phyloP scores from a whole-genome alignment of 2,113 vertebrate genomes.

The Psammodynastes pulverulentus region DNA sequence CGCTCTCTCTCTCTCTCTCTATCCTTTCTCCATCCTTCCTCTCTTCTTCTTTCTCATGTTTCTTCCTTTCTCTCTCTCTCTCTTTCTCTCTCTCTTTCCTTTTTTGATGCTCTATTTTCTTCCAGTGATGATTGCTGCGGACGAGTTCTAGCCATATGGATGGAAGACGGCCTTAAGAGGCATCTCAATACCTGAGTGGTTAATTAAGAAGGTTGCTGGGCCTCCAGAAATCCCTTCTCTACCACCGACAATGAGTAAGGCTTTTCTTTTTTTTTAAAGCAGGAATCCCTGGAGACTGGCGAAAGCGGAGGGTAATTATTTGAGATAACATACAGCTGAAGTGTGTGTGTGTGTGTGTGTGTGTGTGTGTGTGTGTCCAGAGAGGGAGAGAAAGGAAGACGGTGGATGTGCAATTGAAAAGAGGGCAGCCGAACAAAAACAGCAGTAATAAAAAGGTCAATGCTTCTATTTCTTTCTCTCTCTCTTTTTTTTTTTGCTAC shows the following conservation, averaged over 20 bases:
- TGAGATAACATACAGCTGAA: constrained; percentile 91
- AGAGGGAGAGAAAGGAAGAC: constrained; percentile 33
- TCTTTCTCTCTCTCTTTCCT: not conserved
- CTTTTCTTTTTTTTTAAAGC: constrained; percentile 48
- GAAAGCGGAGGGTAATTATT: constrained; percentile 96
- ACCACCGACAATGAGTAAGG: constrained; percentile 81
- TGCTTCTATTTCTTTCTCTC: constrained; percentile 87
- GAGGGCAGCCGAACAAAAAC: constrained; percentile 71
- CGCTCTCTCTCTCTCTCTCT: no score
- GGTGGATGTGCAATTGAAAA: constrained; percentile 72
- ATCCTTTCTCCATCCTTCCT: not conserved
- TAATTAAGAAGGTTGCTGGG: constrained; percentile 97
- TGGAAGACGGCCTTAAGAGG: constrained; percentile 80
- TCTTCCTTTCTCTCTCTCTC: no score
- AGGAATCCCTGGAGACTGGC: constrained; percentile 85
- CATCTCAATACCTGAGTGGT: constrained; percentile 96
- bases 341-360: constrained; percentile 59
- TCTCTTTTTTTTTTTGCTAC: no score
- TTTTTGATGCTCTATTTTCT: constrained; percentile 89
- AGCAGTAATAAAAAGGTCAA: constrained; percentile 91
- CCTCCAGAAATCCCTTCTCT: constrained; percentile 89
- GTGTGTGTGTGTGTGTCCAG: constrained; percentile 43
- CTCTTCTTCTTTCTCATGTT: not conserved
- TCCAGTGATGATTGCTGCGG: constrained; percentile 85
- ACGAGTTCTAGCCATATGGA: constrained; percentile 95